A percentile compares a stretch with the other conserved stretches of the same genome.
These are phyloP conservation scores for Irena cyanogastra DNA, from an alignment of 2,113 vertebrate species.

Conservation along the genomic window DNA sequence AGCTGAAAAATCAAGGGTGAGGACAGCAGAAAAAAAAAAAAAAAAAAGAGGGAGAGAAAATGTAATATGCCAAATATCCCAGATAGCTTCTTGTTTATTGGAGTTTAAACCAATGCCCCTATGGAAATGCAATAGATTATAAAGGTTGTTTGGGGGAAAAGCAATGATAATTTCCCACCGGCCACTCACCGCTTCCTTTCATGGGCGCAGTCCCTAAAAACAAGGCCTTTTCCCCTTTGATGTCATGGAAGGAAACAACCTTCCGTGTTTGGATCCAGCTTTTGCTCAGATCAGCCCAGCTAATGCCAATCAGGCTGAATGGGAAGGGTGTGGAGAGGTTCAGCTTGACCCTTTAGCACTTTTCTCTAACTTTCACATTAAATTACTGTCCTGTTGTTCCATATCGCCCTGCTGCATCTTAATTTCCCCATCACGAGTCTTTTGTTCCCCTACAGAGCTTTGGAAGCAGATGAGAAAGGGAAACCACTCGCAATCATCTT, in stretches of 20 bases:
- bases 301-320: not conserved
- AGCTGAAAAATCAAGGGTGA: not conserved
- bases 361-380: not conserved
- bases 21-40: rapidly evolving
- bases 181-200: rapidly evolving
- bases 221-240: not conserved
- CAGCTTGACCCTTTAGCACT: not conserved
- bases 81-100: not conserved
- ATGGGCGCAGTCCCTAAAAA: not conserved
- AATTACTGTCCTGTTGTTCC: not conserved
- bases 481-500: not conserved
- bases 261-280: not conserved
- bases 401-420: not conserved
- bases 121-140: not conserved
- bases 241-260: conserved; percentile 6
- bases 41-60: too few species aligned
- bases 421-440: not conserved
- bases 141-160: not conserved
- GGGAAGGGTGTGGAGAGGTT: conserved; percentile 48
- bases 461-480: conserved; percentile 1
- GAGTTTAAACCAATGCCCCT: not conserved
- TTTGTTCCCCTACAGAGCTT: conserved; percentile 14
- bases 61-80: not conserved
- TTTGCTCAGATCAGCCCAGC: not conserved
- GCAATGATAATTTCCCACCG: rapidly evolving